A percentile compares a stretch with the other conserved stretches of the same genome.
phyloP scores from a whole-genome alignment of 2,797 vertebrate species.

The Podarcis lilfordi region DNA sequence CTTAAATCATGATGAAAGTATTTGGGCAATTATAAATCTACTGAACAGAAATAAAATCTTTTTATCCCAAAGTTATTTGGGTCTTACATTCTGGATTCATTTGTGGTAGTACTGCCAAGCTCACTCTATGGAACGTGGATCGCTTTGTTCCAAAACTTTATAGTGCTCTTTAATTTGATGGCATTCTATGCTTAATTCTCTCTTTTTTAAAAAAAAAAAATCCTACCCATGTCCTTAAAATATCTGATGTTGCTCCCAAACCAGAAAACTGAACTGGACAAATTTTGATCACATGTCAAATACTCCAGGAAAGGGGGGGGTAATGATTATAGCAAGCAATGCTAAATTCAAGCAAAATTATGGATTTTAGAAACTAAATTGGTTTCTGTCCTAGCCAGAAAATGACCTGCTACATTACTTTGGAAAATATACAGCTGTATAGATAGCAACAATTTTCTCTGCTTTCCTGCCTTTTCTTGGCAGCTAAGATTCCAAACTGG shows the following conservation, averaged over 20 bases:
- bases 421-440: background rate
- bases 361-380: background rate
- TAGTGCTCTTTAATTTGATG: background rate
- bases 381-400: background rate
- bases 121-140: background rate
- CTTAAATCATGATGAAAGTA: constrained; percentile 40
- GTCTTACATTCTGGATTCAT: constrained; percentile 6
- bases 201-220: background rate
- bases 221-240: constrained; percentile 15
- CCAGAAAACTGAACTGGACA: constrained; percentile 20
- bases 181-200: background rate
- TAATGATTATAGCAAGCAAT: background rate
- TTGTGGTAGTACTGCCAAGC: constrained; percentile 30
- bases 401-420: background rate
- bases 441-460: background rate
- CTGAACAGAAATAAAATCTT: constrained; percentile 20
- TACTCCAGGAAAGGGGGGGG: background rate
- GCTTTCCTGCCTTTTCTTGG: background rate
- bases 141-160: constrained; percentile 3
- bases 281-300: constrained; percentile 22
- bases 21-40: constrained; percentile 33
- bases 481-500: background rate
- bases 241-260: constrained; percentile 26
- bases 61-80: constrained; percentile 34
- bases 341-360: background rate